Conservation (phyloP, 2,113 vertebrate genomes). For the Alligator mississippiensis region DNA sequence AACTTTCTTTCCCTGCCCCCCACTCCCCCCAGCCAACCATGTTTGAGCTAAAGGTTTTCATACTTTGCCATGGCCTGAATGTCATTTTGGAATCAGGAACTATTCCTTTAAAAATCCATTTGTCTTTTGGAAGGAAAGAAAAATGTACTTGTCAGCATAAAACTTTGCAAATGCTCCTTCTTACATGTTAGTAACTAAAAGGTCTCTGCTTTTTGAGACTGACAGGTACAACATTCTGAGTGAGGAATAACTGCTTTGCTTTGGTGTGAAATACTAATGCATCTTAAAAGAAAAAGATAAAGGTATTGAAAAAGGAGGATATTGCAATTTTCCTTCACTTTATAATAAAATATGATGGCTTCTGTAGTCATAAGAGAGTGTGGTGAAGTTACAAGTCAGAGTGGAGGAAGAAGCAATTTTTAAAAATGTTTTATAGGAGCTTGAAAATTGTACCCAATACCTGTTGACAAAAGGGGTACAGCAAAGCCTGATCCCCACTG, state of each 20-base stretch:
- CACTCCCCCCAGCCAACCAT: background rate
- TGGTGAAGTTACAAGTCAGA: background rate
- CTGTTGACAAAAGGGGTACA: background rate
- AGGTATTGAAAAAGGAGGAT: background rate
- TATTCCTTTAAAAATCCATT: background rate
- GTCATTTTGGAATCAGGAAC: background rate
- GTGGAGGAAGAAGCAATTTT: background rate
- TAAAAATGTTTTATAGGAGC: background rate
- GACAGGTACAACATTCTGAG: background rate
- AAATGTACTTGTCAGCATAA: background rate
- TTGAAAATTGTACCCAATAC: background rate
- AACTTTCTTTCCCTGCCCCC: fast-evolving
- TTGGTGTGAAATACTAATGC: background rate
- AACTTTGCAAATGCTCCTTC: background rate
- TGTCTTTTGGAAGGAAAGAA: background rate
- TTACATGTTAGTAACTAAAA: background rate
- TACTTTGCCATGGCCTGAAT: background rate
- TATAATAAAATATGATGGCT: background rate
- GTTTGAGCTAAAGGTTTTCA: background rate
- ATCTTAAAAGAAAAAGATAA: background rate
- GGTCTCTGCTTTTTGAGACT: background rate
- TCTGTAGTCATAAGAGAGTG: background rate
- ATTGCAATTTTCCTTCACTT: background rate
- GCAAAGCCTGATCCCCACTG: background rate
- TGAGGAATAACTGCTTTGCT: background rate